These are phyloP conservation scores for Homalodisca vitripennis DNA, from an alignment of 1,140 invertebrate species.

Conservation along the genomic window DNA sequence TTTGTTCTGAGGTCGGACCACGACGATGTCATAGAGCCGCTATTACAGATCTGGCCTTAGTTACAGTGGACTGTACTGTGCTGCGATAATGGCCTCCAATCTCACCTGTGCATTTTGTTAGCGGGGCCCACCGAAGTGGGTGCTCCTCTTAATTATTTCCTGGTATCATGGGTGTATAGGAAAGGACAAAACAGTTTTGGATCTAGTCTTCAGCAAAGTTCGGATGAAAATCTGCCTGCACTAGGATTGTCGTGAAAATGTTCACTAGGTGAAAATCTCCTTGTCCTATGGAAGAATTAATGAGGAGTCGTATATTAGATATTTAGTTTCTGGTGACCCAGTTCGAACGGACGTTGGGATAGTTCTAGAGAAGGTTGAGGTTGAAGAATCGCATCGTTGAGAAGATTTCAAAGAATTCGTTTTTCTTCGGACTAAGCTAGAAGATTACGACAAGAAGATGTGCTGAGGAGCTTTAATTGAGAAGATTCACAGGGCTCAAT, in stretches of 20 bases:
- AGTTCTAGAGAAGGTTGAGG: no score
- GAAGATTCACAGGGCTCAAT: not conserved
- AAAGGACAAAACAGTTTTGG: no score
- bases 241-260: not conserved
- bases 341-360: no score
- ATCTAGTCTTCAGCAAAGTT: not conserved
- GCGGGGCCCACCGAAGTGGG: not conserved
- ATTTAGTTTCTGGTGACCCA: no score
- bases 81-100: conserved; percentile 10
- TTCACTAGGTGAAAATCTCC: not conserved
- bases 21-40: not conserved
- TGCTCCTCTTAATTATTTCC: not conserved
- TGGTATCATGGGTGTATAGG: not conserved
- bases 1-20: not conserved
- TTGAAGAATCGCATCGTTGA: no score
- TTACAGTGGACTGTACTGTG: no score
- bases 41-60: not conserved
- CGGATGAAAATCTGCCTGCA: not conserved
- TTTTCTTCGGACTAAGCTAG: no score
- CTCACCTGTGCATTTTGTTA: not conserved
- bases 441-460: no score
- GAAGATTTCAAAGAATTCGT: no score
- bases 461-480: not conserved
- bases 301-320: not conserved
- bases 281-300: not conserved